phyloP scores from a whole-genome alignment of 1,140 invertebrate species.

The Arion vulgaris region DNA sequence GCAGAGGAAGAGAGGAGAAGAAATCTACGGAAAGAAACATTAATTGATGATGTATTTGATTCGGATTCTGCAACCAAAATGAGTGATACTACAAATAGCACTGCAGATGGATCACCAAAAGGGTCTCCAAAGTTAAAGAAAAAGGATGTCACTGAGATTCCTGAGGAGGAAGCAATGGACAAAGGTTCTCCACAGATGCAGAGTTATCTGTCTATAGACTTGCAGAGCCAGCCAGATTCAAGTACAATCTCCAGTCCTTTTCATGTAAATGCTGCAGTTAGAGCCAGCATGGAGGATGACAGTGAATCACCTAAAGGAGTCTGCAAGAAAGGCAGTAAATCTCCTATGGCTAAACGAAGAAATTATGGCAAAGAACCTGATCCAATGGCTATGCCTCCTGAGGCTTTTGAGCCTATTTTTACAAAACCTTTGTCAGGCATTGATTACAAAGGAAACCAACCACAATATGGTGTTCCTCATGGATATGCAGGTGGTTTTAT shows the following conservation, averaged over 20 bases:
- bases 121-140: not conserved
- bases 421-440: conserved; percentile 46
- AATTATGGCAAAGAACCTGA: conserved; percentile 37
- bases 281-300: conserved; percentile 30
- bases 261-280: conserved; percentile 44
- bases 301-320: conserved; percentile 28
- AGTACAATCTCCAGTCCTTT: conserved; percentile 43
- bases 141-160: conserved; percentile 13
- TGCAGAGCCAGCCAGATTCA: conserved; percentile 41
- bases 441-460: conserved; percentile 27
- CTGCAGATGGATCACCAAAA: conserved; percentile 6
- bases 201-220: conserved; percentile 37
- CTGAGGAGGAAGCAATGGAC: conserved; percentile 14
- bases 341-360: conserved; percentile 17
- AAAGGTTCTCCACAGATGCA: conserved; percentile 28
- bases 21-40: conserved; percentile 31
- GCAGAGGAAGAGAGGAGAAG: not conserved
- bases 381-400: conserved; percentile 50
- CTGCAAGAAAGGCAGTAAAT: conserved; percentile 17
- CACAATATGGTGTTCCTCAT: conserved; percentile 36
- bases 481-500: conserved; percentile 43
- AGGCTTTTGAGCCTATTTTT: conserved; percentile 60
- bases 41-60: conserved; percentile 38
- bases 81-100: conserved; percentile 1
- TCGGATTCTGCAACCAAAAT: conserved; percentile 15